Conservation (phyloP, 1,140 invertebrate species). For the Drosophila santomea region DNA sequence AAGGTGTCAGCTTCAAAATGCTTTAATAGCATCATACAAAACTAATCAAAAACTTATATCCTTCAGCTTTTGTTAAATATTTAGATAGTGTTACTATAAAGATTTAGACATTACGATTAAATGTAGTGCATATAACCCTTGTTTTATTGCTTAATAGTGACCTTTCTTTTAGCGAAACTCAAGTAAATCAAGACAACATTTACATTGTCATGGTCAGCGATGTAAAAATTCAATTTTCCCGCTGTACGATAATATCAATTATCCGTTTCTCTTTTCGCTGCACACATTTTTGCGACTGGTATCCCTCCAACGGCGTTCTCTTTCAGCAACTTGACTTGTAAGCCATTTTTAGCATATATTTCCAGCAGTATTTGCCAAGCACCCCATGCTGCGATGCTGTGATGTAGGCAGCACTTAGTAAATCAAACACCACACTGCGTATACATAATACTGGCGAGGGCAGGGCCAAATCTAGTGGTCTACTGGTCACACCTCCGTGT, state of each 20-base stretch:
- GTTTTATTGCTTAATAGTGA: background rate
- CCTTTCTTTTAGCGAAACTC: too few species aligned
- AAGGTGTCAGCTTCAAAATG: background rate
- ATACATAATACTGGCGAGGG: constrained; percentile 36
- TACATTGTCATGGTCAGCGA: background rate
- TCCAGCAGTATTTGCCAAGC: constrained; percentile 3
- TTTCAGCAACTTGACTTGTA: background rate
- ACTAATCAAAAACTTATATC: too few species aligned
- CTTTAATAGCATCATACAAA: background rate
- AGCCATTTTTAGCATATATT: constrained; percentile 19
- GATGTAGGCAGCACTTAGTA: constrained; percentile 43
- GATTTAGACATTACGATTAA: too few species aligned
- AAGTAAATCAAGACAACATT: constrained; percentile 1
- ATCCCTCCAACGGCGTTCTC: background rate
- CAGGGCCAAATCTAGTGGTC: background rate
- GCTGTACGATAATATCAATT: constrained; percentile 16
- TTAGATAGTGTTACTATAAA: too few species aligned
- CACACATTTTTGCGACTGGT: background rate
- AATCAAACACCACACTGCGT: constrained; percentile 39
- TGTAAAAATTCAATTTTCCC: constrained; percentile 4
- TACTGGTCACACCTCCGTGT: constrained; percentile 19
- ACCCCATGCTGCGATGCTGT: constrained; percentile 28
- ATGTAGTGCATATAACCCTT: too few species aligned
- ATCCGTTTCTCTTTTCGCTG: constrained; percentile 9
- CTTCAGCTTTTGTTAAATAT: too few species aligned